Evolutionary conservation across 2,113 vertebrate species (phyloP).

Genomic region (Proterorhinus semilunaris): DNA sequence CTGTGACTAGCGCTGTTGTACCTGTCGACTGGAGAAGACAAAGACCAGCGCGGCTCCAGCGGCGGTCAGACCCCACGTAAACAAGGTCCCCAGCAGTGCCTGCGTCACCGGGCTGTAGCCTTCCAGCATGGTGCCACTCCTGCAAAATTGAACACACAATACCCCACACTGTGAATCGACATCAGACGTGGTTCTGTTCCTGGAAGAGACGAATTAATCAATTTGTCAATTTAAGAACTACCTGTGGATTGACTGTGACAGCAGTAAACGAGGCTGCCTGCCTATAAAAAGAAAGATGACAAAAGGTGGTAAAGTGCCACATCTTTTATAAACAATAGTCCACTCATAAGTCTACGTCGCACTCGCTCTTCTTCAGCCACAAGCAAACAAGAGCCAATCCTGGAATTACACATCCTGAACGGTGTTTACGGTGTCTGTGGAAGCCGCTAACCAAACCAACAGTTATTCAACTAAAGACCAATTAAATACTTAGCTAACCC

Average conservation of each 20-base stretch:
- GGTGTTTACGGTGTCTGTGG: too few relatives aligned
- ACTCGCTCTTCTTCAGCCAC: background rate
- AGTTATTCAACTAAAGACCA: too few relatives aligned
- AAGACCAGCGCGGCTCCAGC: constrained; percentile 91
- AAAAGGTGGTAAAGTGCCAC: background rate
- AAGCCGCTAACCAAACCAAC: too few relatives aligned
- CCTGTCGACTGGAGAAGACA: constrained; percentile 88
- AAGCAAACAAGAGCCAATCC: constrained; percentile 26
- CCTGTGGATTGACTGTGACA: background rate
- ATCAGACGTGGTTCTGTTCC: background rate
- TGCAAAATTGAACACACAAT: constrained; percentile 29
- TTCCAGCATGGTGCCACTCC: constrained; percentile 82
- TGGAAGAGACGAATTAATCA: background rate
- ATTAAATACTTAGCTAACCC: too few relatives aligned
- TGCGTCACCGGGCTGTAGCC: constrained; percentile 83
- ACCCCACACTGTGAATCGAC: background rate
- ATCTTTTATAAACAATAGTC: constrained; percentile 10
- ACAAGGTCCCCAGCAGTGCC: constrained; percentile 87
- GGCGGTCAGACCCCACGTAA: constrained; percentile 93
- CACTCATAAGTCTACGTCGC: background rate
- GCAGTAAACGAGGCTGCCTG: background rate
- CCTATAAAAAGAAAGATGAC: background rate
- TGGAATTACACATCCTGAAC: background rate
- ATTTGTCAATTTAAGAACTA: background rate
- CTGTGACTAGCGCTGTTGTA: constrained; percentile 39